Base-by-base conservation (phyloP, 2,113 vertebrate genomes). In the Triplophysa dalaica region DNA sequence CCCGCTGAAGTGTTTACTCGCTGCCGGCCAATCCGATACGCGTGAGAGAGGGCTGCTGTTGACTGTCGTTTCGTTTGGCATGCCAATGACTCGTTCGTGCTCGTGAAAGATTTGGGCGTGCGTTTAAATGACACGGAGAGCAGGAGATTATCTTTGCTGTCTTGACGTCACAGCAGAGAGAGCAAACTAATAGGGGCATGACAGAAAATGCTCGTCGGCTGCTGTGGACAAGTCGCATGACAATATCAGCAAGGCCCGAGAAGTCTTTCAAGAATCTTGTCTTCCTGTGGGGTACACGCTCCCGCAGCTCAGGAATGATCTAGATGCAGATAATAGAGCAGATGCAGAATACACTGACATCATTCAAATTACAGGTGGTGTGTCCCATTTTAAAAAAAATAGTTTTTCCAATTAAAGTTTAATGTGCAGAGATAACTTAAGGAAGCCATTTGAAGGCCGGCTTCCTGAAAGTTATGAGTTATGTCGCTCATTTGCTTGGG, bases 1-100 rank as follows among this genome's bases (percentile, higher is more conserved):
- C 68, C 61, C 17, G 58, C 54, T 72, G 78, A 70, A 64, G 69
- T 72, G 58, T 79, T 79, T 79, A 50, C 68, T 21, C 45, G 41
- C 64, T 56, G 45, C 64, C 16, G 75, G 75, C 62, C 75, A 65
- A 77, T 77, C 12, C 19, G 12, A 17, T 6, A 29, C 21, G 9
- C 21, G 61, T 77, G 61, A 77, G 62, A 77, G 75, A 38, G 43
- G 62, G 61, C 16, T 77, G 45, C 62, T 77, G 75, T 65, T 77
- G 62, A 77, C 45, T 65, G 45, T 77, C 75, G 1, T 65, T 52
- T 66, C 45, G 0, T n/a, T 62, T 75, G 22, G 9, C 17, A 48
- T 62, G 38, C 11, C 38, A 75, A 41, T 65, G 75, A 76, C 24
- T 76, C 3, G 17, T 64, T 76, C 29, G 22, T 24, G 24, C 26